phyloP scores from a whole-genome alignment of 2,113 vertebrate species.

The Vanacampus margaritifer region DNA sequence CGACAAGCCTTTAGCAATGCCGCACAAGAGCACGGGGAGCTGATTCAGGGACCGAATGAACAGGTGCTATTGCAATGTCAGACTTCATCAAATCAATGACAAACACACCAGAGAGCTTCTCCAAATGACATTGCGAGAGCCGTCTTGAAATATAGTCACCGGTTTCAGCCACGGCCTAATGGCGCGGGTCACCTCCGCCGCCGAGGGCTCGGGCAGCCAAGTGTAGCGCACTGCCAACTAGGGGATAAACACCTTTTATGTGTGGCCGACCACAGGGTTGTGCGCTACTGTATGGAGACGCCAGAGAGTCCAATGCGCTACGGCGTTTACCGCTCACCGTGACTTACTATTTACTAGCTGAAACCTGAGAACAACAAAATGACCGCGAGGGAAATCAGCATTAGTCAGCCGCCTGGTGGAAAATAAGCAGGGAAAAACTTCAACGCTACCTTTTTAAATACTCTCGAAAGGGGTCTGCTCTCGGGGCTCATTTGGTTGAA shows the following conservation, averaged over 20 bases:
- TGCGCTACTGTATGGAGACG: not conserved
- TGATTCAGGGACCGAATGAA: slow-evolving; percentile 1
- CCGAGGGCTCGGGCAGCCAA: slow-evolving; percentile 6
- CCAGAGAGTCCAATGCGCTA: not conserved
- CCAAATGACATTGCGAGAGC: not conserved
- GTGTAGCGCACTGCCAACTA: slow-evolving; percentile 19
- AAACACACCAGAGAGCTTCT: not conserved
- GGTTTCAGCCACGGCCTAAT: not conserved
- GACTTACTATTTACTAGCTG: slow-evolving; percentile 22
- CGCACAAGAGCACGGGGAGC: slow-evolving; percentile 9
- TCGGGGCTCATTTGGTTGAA: slow-evolving; percentile 28
- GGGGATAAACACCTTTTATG: slow-evolving; percentile 50
- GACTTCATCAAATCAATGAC: not conserved
- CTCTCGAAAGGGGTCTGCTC: slow-evolving; percentile 16
- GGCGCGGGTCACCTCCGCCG: slow-evolving; percentile 2
- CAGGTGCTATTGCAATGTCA: not conserved
- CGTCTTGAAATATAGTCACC: not conserved
- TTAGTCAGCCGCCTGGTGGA: slow-evolving; percentile 11
- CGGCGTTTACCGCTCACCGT: slow-evolving; percentile 26
- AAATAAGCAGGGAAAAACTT: slow-evolving; percentile 38
- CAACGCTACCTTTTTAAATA: slow-evolving; percentile 46
- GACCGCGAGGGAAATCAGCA: not conserved
- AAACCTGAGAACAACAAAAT: not conserved
- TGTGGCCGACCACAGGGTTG: slow-evolving; percentile 34
- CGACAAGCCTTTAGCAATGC: slow-evolving; percentile 37